Percentiles rank a stretch among this genome's conserved stretches.
phyloP scores from a whole-genome alignment of 2,113 vertebrate species.

The Dipodomys spectabilis region DNA sequence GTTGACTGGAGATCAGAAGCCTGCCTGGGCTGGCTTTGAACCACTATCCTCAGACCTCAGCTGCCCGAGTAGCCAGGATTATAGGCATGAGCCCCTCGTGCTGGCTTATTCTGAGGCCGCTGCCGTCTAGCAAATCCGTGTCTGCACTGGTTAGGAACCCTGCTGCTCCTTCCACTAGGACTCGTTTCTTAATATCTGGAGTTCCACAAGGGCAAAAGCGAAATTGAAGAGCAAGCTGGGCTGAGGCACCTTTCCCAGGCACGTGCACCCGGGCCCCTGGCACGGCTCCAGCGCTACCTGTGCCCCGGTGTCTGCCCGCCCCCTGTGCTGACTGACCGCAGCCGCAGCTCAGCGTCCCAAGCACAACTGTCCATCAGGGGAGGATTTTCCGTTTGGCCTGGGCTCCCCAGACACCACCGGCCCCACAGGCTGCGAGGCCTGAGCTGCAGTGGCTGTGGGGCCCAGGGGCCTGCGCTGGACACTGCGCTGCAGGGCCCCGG shows the following conservation, averaged over 20 bases:
- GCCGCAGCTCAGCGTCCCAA: constrained; percentile 28
- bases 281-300: no score
- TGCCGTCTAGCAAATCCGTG: neutral
- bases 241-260: no score
- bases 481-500: no score
- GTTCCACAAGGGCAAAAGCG: neutral
- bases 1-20: no score
- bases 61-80: no score
- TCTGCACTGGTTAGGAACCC: neutral
- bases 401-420: constrained; percentile 45
- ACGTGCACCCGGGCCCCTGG: no score
- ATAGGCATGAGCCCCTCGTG: no score
- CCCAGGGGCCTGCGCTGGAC: neutral
- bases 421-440: neutral
- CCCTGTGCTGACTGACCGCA: neutral
- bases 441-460: neutral
- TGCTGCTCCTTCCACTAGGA: no score
- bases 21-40: no score
- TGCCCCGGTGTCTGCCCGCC: neutral
- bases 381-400: neutral
- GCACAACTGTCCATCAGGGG: constrained; percentile 44
- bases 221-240: neutral
- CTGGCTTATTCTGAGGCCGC: neutral
- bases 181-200: neutral
- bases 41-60: no score